Evolutionary conservation across 2,888 invertebrate species (phyloP).

Genomic region (Ommatoiulus sabulosus): DNA sequence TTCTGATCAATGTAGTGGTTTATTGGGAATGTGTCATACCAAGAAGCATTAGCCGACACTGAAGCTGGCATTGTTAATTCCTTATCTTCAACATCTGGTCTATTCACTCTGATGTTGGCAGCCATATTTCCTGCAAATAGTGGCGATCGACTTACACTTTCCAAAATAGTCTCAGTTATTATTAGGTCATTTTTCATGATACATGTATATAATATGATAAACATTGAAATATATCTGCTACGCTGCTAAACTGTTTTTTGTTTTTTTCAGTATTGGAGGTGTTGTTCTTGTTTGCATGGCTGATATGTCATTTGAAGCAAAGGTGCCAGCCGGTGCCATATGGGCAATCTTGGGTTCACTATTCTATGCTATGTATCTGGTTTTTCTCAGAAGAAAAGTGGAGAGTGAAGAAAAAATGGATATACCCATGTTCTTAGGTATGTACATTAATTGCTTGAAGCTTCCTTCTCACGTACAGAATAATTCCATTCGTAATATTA

Average conservation of each 20-base stretch:
- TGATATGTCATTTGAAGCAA: conserved; percentile 75
- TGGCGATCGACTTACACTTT: conserved; percentile 85
- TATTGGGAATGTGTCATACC: conserved; percentile 91
- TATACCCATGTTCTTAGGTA: conserved; percentile 95
- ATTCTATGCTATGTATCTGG: conserved; percentile 90
- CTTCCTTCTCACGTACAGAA: not conserved
- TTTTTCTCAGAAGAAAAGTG: conserved; percentile 83
- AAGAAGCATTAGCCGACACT: conserved; percentile 85
- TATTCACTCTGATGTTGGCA: conserved; percentile 89
- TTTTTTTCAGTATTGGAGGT: conserved; percentile 79
- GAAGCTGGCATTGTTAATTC: conserved; percentile 89
- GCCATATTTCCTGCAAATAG: conserved; percentile 86
- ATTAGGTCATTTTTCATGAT: conserved; percentile 64
- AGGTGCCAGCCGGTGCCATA: conserved; percentile 80
- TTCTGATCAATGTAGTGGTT: conserved; percentile 82
- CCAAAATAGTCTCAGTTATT: conserved; percentile 83
- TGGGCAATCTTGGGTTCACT: conserved; percentile 88
- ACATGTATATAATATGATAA: not conserved
- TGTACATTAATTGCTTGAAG: conserved; percentile 56
- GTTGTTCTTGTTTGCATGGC: conserved; percentile 84
- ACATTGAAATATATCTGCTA: not conserved
- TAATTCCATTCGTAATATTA: not conserved
- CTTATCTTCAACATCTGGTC: conserved; percentile 87
- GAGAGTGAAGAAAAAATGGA: conserved; percentile 94
- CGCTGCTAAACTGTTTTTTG: not conserved